These are phyloP conservation scores for Mythimna loreyi DNA, from an alignment of 2,888 invertebrate species.

Conservation along the genomic window DNA sequence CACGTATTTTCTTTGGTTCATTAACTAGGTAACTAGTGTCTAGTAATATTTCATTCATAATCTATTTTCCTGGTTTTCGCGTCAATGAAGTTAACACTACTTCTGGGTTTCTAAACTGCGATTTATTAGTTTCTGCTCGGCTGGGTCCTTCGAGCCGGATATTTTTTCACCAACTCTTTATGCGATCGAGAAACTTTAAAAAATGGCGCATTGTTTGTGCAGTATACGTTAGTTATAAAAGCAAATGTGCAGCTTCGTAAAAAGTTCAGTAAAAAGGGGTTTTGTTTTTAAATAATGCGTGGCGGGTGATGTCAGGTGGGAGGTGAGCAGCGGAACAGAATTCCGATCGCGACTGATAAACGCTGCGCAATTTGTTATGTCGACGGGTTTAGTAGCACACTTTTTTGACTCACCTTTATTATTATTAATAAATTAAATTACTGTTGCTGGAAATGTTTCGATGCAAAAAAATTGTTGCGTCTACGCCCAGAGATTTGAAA, in stretches of 20 bases:
- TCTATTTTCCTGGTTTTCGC: conserved; percentile 38
- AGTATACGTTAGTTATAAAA: conserved; percentile 30
- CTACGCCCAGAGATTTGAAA: conserved; percentile 14
- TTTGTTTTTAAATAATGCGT: conserved; percentile 52
- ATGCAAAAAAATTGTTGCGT: conserved; percentile 17
- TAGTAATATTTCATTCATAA: background rate
- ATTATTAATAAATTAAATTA: conserved; percentile 44
- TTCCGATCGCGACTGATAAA: conserved; percentile 62
- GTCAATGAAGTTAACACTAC: conserved; percentile 33
- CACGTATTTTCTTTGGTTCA: background rate
- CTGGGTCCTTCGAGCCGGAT: conserved; percentile 12
- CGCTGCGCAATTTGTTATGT: conserved; percentile 57
- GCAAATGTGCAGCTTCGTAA: conserved; percentile 41
- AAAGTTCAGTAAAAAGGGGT: conserved; percentile 52
- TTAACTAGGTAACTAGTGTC: background rate
- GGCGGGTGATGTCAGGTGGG: conserved; percentile 30
- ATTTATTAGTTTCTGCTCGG: conserved; percentile 47
- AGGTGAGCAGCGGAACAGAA: conserved; percentile 34
- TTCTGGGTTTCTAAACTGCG: conserved; percentile 40
- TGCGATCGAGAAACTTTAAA: conserved; percentile 24
- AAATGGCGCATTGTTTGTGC: conserved; percentile 42
- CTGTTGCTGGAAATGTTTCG: conserved; percentile 10
- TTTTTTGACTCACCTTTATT: conserved; percentile 45
- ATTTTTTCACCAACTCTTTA: conserved; percentile 38
- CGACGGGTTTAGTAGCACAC: conserved; percentile 37